Percentiles rank a stretch among this genome's conserved stretches.
Evolutionary conservation across 2,797 vertebrate species (phyloP).

Genomic region (Enteromius paludinosus): DNA sequence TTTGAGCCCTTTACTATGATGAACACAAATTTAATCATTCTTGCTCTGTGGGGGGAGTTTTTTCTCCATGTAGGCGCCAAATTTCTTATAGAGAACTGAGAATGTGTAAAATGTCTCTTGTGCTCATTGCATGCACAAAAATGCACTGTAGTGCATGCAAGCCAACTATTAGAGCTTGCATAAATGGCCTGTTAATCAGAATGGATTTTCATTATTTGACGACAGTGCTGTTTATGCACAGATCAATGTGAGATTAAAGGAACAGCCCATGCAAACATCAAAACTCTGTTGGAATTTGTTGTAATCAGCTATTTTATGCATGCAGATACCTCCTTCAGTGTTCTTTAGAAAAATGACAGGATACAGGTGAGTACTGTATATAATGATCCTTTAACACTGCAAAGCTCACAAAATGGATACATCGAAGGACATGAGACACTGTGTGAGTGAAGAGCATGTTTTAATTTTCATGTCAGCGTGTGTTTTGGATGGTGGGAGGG

Average conservation of each 20-base stretch:
- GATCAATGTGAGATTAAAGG: not conserved
- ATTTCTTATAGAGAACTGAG: not conserved
- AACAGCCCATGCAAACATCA: slow-evolving; percentile 1
- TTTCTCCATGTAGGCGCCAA: not conserved
- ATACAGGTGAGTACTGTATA: not conserved
- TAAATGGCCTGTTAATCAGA: slow-evolving; percentile 76
- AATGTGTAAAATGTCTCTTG: not conserved
- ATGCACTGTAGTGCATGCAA: not conserved
- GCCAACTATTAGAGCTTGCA: slow-evolving; percentile 72
- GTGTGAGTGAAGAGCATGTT: not conserved
- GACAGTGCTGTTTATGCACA: not conserved
- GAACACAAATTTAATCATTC: slow-evolving; percentile 41
- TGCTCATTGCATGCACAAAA: not conserved
- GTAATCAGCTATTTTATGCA: not conserved
- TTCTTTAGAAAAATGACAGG: not conserved
- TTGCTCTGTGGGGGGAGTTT: slow-evolving; percentile 33
- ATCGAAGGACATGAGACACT: slow-evolving; percentile 9
- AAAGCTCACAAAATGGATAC: not conserved
- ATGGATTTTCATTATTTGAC: slow-evolving; percentile 17
- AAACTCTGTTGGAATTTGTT: not conserved
- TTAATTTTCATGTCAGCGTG: slow-evolving; percentile 35
- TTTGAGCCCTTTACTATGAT: slow-evolving; percentile 25
- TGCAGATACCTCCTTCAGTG: not conserved
- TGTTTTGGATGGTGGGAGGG: slow-evolving; percentile 30
- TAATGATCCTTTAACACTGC: not conserved